Conservation (phyloP, 2,797 vertebrate species). For the Synanceia verrucosa region DNA sequence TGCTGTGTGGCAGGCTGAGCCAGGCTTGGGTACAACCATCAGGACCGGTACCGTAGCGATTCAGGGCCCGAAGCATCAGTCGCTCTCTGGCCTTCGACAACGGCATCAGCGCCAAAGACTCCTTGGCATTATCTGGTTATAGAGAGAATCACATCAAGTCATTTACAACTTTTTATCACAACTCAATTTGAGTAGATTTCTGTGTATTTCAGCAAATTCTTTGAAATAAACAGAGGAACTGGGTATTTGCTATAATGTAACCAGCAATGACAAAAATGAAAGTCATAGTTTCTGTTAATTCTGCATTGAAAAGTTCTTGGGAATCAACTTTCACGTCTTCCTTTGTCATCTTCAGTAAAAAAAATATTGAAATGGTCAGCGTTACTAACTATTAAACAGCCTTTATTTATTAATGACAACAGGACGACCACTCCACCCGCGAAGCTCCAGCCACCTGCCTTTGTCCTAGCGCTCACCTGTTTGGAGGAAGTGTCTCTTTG, state of each 20-base stretch:
- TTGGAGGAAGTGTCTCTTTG: constrained; percentile 91
- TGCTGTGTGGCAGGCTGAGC: constrained; percentile 93
- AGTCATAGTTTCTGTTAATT: background rate
- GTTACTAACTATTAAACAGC: no score
- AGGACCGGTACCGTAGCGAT: constrained; percentile 87
- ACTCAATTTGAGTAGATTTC: background rate
- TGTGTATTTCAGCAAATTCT: background rate
- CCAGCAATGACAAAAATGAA: background rate
- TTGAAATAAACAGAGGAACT: background rate
- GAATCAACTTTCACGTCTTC: background rate
- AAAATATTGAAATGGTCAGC: accelerated
- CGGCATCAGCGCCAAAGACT: constrained; percentile 89
- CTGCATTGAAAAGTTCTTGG: background rate
- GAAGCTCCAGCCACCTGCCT: no score
- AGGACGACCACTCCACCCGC: no score
- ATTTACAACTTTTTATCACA: background rate
- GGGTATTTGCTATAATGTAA: accelerated
- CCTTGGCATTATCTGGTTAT: constrained; percentile 89
- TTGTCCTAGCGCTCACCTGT: constrained; percentile 81
- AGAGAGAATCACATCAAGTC: constrained; percentile 46
- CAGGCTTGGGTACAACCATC: constrained; percentile 89
- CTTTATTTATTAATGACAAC: no score
- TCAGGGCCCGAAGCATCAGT: constrained; percentile 89
- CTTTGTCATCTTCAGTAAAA: background rate
- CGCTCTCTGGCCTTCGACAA: constrained; percentile 90